Percentiles rank a stretch among this genome's conserved stretches.
Conservation (phyloP, 2,797 vertebrate genomes). For the Sitta carolinensis region DNA sequence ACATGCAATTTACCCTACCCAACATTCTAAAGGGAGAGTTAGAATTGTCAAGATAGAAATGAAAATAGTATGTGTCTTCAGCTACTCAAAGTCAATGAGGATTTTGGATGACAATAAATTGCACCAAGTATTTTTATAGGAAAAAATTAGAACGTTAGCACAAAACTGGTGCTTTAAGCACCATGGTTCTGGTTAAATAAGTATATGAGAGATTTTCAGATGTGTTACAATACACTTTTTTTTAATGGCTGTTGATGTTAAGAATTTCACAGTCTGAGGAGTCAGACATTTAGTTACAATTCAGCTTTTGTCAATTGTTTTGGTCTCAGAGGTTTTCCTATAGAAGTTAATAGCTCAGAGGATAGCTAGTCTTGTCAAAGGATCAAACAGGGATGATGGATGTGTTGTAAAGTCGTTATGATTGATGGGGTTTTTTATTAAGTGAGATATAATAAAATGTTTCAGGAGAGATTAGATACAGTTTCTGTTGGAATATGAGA, state of each 20-base stretch:
- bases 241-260: not conserved
- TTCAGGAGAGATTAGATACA: not conserved
- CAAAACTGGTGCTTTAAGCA: not conserved
- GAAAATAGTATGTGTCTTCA: not conserved
- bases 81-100: not conserved
- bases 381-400: not conserved
- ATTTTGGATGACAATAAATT: not conserved
- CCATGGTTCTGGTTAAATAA: not conserved
- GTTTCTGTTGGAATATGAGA: not conserved
- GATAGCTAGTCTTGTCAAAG: not conserved
- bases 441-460: not conserved
- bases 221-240: not conserved
- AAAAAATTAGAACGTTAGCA: not conserved
- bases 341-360: not conserved
- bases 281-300: not conserved
- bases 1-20: not conserved
- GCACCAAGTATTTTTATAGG: not conserved
- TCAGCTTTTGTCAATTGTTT: not conserved
- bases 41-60: not conserved
- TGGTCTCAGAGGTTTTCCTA: not conserved
- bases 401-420: not conserved
- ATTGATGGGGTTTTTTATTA: fast-evolving
- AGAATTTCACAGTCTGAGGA: not conserved
- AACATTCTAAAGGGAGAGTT: not conserved
- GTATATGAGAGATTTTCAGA: not conserved